Conservation (phyloP, 1,140 invertebrate genomes). For the Lucilia sericata region DNA sequence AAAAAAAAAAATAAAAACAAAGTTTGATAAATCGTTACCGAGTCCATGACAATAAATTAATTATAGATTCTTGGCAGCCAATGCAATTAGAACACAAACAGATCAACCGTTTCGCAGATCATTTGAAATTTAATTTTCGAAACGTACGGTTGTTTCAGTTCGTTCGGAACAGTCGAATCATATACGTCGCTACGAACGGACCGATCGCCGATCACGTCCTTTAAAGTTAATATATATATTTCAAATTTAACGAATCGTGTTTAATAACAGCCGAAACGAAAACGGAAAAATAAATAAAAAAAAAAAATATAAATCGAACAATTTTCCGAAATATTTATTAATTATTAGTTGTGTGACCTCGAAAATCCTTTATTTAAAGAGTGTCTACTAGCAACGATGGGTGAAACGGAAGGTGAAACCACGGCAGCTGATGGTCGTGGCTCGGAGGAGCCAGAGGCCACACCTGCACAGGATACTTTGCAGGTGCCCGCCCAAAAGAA, state of each 20-base stretch:
- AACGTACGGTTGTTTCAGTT: constrained; percentile 53
- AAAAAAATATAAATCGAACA: constrained; percentile 33
- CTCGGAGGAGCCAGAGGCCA: constrained; percentile 60
- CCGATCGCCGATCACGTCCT: constrained; percentile 58
- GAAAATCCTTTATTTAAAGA: constrained; percentile 41
- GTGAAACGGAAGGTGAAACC: constrained; percentile 63
- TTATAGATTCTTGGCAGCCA: constrained; percentile 41
- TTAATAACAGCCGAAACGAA: not conserved
- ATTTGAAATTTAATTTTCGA: constrained; percentile 57
- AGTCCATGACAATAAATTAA: constrained; percentile 54
- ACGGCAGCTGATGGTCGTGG: constrained; percentile 53
- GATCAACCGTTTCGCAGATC: constrained; percentile 54
- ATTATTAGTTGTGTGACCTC: constrained; percentile 31
- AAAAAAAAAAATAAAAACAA: constrained; percentile 32
- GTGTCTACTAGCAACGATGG: constrained; percentile 54
- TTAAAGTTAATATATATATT: constrained; percentile 46
- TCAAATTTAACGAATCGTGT: constrained; percentile 12
- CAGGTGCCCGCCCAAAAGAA: constrained; percentile 62
- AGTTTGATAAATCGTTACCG: constrained; percentile 47
- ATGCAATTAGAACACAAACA: constrained; percentile 48
- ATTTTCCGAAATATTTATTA: constrained; percentile 44
- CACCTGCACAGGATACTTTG: constrained; percentile 60
- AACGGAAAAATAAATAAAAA: constrained; percentile 18
- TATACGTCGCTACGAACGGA: constrained; percentile 64
- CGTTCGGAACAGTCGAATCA: constrained; percentile 63